These are phyloP conservation scores for Garra rufa DNA, from an alignment of 2,113 vertebrate genomes.

Conservation along the genomic window DNA sequence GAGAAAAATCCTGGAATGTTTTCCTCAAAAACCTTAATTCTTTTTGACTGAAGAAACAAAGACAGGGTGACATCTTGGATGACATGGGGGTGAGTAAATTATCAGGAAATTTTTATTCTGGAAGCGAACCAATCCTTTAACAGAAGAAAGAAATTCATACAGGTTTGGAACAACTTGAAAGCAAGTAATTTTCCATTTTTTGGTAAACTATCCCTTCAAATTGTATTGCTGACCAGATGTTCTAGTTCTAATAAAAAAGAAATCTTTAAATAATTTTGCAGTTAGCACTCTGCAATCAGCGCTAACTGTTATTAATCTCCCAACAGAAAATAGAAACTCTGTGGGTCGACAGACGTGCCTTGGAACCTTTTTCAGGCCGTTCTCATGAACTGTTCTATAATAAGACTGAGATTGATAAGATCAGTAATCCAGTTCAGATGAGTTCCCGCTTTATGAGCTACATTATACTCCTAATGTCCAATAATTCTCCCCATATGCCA, in stretches of 20 bases:
- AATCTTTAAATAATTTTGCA: neutral
- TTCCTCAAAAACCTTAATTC: too few species aligned
- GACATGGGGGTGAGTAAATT: too few species aligned
- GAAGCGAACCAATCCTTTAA: too few species aligned
- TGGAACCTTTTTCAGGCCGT: conserved; percentile 37
- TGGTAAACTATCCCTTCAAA: neutral
- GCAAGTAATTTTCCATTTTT: neutral
- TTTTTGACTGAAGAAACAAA: too few species aligned
- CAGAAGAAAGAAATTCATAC: neutral
- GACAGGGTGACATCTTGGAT: too few species aligned
- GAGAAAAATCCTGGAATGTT: too few species aligned
- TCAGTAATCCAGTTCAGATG: conserved; percentile 53
- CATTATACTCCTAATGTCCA: conserved; percentile 52
- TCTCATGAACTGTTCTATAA: conserved; percentile 55
- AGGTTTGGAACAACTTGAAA: neutral
- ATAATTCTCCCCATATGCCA: conserved; percentile 59
- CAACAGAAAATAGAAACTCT: neutral
- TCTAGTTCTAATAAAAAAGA: neutral
- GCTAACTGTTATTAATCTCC: neutral
- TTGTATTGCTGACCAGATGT: neutral
- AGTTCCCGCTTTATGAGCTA: conserved; percentile 57
- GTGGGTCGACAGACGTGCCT: conserved; percentile 32
- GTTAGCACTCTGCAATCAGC: neutral
- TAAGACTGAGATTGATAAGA: conserved; percentile 53
- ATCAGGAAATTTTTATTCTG: too few species aligned